Evolutionary conservation across 1,140 invertebrate genomes (phyloP).

Genomic region (Lasioglossum baleicum): DNA sequence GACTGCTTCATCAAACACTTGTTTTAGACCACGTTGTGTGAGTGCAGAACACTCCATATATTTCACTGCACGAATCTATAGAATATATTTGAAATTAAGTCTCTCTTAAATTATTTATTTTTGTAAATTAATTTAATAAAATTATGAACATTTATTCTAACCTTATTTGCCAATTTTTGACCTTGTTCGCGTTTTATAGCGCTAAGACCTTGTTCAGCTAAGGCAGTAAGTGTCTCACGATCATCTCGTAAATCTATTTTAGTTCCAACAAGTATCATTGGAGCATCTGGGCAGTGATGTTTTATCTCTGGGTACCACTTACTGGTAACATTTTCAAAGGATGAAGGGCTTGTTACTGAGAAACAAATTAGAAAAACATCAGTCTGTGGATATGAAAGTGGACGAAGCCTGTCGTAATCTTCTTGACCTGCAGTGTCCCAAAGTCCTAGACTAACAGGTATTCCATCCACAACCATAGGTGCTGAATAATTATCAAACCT

Average conservation of each 20-base stretch:
- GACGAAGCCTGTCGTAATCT: constrained; percentile 97
- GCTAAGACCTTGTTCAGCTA: constrained; percentile 95
- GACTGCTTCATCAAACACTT: constrained; percentile 98
- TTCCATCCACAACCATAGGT: constrained; percentile 98
- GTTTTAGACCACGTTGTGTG: constrained; percentile 98
- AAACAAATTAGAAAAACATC: constrained; percentile 99
- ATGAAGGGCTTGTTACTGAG: constrained; percentile 97
- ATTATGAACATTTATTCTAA: too few relatives aligned
- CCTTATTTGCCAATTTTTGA: constrained; percentile 95
- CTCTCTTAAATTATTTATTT: too few relatives aligned
- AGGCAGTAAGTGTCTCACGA: constrained; percentile 92
- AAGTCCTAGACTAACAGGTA: constrained; percentile 95
- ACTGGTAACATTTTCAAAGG: constrained; percentile 98
- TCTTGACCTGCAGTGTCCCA: constrained; percentile 99
- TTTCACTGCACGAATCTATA: constrained; percentile 94
- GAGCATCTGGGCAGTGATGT: constrained; percentile 98
- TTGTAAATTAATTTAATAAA: too few relatives aligned
- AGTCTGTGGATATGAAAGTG: constrained; percentile 96
- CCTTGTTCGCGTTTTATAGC: constrained; percentile 97
- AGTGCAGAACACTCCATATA: constrained; percentile 99
- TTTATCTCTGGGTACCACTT: constrained; percentile 99
- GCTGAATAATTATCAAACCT: constrained; percentile 99
- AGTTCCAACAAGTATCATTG: constrained; percentile 98
- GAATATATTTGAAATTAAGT: too few relatives aligned
- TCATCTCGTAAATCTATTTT: constrained; percentile 98